Base-by-base conservation (phyloP, 2,113 vertebrate species). In the Tichodroma muraria region DNA sequence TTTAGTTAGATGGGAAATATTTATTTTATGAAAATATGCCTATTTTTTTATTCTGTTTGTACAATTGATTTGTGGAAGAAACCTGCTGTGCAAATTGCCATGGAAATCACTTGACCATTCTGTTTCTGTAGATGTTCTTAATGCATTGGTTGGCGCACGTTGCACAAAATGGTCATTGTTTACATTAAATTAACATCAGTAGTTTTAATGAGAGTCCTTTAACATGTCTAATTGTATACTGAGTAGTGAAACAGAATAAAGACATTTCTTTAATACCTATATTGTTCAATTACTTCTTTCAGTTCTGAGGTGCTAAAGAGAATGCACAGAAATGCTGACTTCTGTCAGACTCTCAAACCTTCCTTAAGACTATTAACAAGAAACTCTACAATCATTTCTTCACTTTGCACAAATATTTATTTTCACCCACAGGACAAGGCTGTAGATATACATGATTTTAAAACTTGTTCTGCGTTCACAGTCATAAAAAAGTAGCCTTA, bases 161-260 rank as follows among this genome's bases (percentile, higher is more conserved):
- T 97, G 95, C 92, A 96, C 93, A 92, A 78, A 79, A 63, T 0
- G 1, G 94, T 95, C 94, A 37, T 49, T 95, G 93, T 95, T 97
- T 96, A 97, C 96, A 94, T 80, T 88, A 84, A 85, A 54, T 87
- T 80, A 88, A 65, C 45, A 75, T 40, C n/a, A 35, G 25, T 76
- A 19, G 9, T 78, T 90, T 66, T 80, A 80, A 22, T 0, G 0
- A 66, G 66, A 75, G 63, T 76, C 49, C 38, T 87, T 87, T 89
- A 88, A 68, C 42, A 30, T 27, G 19, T 52, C 6, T 54, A 50
- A 83, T 3, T 93, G 78, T 93, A 63, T 85, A 89, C 0, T 20
- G 31, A 82, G 30, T 52, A 61, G 45, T 45, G 38, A 72, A 94
- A 66, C 44, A 47, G 44, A 97, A 97, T 97, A 97, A 97, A 97